Conservation (phyloP, 2,113 vertebrate genomes). For the Eurystomus gularis region DNA sequence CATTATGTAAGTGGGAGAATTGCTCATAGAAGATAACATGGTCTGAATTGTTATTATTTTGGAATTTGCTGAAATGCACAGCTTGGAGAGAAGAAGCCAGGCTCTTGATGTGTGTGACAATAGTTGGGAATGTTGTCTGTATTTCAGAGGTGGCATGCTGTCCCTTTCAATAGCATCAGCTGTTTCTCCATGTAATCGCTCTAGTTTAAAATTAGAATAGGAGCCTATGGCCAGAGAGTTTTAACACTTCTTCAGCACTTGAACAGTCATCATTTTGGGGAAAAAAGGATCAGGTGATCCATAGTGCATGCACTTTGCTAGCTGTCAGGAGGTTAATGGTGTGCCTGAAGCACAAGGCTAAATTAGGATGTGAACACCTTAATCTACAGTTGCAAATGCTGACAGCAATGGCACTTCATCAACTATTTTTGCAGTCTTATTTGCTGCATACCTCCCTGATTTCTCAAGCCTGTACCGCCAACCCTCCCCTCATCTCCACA, state of each 20-base stretch:
- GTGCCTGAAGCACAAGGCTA: constrained; percentile 25
- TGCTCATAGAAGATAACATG: constrained; percentile 12
- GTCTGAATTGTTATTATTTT: constrained; percentile 47
- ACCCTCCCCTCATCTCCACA: constrained; percentile 10
- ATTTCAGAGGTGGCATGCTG: constrained; percentile 13
- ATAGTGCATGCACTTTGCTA: not conserved
- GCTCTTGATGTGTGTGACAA: constrained; percentile 1
- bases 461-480: not conserved
- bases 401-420: constrained; percentile 26
- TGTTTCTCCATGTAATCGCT: not conserved
- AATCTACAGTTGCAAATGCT: constrained; percentile 50
- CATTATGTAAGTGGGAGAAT: constrained; percentile 50
- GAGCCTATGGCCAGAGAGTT: not conserved
- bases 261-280: constrained; percentile 46
- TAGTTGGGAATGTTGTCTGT: constrained; percentile 8
- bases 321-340: constrained; percentile 58
- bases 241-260: not conserved
- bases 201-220: constrained; percentile 37
- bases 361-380: constrained; percentile 49
- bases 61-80: constrained; percentile 22
- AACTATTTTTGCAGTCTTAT: constrained; percentile 58
- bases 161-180: constrained; percentile 5
- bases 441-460: constrained; percentile 15
- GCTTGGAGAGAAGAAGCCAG: constrained; percentile 29
- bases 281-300: constrained; percentile 7